Percentiles rank a stretch among this genome's conserved stretches.
Evolutionary conservation across 2,797 vertebrate species (phyloP).

Genomic region (Macrochelys suwanniensis): DNA sequence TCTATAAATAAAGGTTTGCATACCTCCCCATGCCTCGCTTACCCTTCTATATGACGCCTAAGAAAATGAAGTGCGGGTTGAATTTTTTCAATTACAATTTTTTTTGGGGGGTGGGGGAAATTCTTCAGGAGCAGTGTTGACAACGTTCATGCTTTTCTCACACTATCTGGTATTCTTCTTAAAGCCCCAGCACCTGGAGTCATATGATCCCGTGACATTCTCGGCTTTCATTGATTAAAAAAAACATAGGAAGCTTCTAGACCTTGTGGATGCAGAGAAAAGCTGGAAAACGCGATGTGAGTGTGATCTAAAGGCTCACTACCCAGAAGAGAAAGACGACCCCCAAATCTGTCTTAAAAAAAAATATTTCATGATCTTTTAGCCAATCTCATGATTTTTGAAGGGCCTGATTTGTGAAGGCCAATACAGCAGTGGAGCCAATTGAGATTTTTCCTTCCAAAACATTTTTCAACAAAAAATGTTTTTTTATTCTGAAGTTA

Average conservation of each 20-base stretch:
- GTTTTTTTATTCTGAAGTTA: background rate
- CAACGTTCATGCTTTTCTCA: background rate
- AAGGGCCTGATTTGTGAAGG: background rate
- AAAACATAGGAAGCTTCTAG: background rate
- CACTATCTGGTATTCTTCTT: background rate
- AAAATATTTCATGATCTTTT: background rate
- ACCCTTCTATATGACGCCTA: background rate
- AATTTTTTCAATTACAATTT: background rate
- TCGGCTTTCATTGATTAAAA: background rate
- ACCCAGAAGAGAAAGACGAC: background rate
- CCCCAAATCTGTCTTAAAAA: too few relatives aligned
- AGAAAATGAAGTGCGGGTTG: background rate
- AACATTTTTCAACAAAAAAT: background rate
- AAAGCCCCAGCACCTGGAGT: background rate
- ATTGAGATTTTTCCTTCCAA: too few relatives aligned
- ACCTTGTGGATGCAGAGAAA: background rate
- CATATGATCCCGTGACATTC: background rate
- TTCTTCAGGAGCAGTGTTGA: background rate
- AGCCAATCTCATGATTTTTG: background rate
- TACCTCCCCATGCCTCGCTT: background rate
- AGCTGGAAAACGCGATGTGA: background rate
- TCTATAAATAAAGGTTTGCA: accelerated
- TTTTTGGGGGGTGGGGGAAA: background rate
- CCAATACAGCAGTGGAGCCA: too few relatives aligned
- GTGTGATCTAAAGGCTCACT: background rate